A percentile compares a stretch with the other conserved stretches of the same genome.
phyloP scores from a whole-genome alignment of 2,888 invertebrate genomes.

The Heliconius cydno region DNA sequence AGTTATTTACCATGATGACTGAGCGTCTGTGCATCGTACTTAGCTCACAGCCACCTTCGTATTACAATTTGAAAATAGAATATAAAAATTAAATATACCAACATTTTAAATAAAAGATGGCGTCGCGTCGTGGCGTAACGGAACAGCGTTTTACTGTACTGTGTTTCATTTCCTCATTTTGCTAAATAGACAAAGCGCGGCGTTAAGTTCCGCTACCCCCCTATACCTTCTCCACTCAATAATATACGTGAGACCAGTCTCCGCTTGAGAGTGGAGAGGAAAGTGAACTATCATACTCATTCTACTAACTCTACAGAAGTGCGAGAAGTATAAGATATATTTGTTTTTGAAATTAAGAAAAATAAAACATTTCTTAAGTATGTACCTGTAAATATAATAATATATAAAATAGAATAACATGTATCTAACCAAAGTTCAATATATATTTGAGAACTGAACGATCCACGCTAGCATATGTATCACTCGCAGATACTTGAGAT shows the following conservation, averaged over 20 bases:
- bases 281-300: neutral
- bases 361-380: neutral
- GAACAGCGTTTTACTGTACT: too few species aligned
- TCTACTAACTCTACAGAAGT: neutral
- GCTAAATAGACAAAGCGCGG: too few species aligned
- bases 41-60: slow-evolving; percentile 72
- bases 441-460: slow-evolving; percentile 71
- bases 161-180: too few species aligned
- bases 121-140: too few species aligned
- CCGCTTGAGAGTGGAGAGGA: neutral
- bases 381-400: neutral
- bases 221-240: too few species aligned
- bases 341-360: neutral
- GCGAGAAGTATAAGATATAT: neutral
- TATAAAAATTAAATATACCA: neutral
- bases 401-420: slow-evolving; percentile 4
- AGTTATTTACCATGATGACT: slow-evolving; percentile 74
- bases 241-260: too few species aligned
- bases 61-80: neutral
- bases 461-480: slow-evolving; percentile 54
- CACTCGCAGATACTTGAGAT: slow-evolving; percentile 61
- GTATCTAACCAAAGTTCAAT: slow-evolving; percentile 65
- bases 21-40: slow-evolving; percentile 65
- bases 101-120: neutral
- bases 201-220: too few species aligned